Conservation (phyloP, 2,888 invertebrate genomes). For the Polydrusus cervinus region DNA sequence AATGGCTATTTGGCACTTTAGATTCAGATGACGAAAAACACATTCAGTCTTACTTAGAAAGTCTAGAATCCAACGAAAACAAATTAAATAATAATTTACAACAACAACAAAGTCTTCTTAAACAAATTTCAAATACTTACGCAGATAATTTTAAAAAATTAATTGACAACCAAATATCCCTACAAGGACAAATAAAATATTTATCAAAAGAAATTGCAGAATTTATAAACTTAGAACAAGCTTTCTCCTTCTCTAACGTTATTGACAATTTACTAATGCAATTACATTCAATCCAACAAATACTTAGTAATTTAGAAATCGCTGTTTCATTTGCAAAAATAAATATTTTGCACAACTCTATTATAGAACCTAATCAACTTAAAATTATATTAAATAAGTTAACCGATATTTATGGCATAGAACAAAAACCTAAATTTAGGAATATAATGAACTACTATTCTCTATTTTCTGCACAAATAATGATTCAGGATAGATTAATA, state of each 20-base stretch:
- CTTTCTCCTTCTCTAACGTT: neutral
- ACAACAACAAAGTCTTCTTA: neutral
- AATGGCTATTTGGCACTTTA: conserved; percentile 20
- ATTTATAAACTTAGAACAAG: neutral
- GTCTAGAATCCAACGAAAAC: neutral
- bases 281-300: conserved; percentile 4
- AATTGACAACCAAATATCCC: conserved; percentile 24
- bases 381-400: neutral
- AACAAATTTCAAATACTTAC: conserved; percentile 7
- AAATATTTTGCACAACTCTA: conserved; percentile 2
- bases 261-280: conserved; percentile 14
- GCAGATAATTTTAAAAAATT: conserved; percentile 26
- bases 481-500: conserved; percentile 13
- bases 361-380: neutral
- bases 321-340: conserved; percentile 55
- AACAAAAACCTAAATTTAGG: neutral
- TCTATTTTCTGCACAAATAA: conserved; percentile 13
- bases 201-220: neutral
- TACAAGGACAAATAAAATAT: conserved; percentile 16
- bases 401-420: neutral
- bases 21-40: conserved; percentile 19
- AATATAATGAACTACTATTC: conserved; percentile 9
- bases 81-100: neutral
- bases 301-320: conserved; percentile 54
- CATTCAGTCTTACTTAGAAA: neutral